A percentile compares a stretch with the other conserved stretches of the same genome.
Conservation (phyloP, 2,113 vertebrate genomes). For the Cebidichthys violaceus region DNA sequence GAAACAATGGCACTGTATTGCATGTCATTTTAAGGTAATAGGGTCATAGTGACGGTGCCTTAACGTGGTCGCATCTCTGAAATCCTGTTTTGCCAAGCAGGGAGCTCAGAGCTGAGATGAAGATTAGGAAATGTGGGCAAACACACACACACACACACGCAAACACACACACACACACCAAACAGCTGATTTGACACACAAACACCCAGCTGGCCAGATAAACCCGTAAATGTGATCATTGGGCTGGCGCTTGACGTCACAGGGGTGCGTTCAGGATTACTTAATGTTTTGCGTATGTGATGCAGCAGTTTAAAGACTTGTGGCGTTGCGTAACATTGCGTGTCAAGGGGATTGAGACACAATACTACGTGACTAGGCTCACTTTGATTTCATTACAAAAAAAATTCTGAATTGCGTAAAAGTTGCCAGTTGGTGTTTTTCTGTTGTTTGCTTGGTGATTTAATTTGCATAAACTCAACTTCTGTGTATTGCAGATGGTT, state of each 20-base stretch:
- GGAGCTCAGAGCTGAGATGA: conserved; percentile 37
- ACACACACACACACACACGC: conserved; percentile 11
- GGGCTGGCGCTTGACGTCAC: conserved; percentile 59
- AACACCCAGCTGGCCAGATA: conserved; percentile 73
- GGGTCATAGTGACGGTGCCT: conserved; percentile 2
- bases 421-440: background rate
- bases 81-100: conserved; percentile 45
- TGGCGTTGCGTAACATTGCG: conserved; percentile 57
- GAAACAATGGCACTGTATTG: background rate
- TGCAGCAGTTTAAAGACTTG: conserved; percentile 36
- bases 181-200: conserved; percentile 66
- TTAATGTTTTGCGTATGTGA: conserved; percentile 59
- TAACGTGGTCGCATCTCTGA: conserved; percentile 33
- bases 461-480: background rate
- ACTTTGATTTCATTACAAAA: conserved; percentile 37
- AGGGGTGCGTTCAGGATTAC: conserved; percentile 51
- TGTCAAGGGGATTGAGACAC: conserved; percentile 28
- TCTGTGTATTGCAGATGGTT: background rate
- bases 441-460: background rate
- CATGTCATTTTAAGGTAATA: background rate
- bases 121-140: conserved; percentile 59
- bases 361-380: conserved; percentile 5
- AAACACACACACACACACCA: conserved; percentile 28
- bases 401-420: conserved; percentile 2
- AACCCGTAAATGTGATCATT: conserved; percentile 70